Percentiles rank a stretch among this genome's conserved stretches.
phyloP scores from a whole-genome alignment of 2,113 vertebrate genomes.

The Chloropsis hardwickii region DNA sequence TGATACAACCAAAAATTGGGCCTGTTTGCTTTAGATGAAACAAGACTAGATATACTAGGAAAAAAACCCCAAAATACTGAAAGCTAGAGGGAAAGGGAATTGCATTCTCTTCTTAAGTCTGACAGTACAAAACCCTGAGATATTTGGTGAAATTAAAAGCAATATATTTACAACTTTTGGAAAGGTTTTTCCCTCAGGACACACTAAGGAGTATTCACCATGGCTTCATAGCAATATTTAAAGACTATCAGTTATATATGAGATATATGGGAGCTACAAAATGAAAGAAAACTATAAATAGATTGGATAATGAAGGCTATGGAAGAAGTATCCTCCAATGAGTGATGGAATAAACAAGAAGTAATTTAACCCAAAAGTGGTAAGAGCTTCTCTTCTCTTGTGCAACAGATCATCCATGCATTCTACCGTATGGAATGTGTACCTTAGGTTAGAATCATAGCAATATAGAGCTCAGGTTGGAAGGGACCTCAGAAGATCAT shows the following conservation, averaged over 20 bases:
- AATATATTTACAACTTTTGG: neutral
- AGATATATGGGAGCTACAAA: neutral
- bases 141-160: neutral
- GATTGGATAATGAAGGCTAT: neutral
- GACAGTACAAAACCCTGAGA: neutral
- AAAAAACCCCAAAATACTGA: neutral
- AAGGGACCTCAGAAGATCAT: neutral
- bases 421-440: neutral
- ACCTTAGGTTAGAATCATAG: neutral
- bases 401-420: neutral
- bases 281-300: neutral
- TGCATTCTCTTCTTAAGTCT: neutral
- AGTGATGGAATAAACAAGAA: neutral
- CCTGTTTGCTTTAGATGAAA: neutral
- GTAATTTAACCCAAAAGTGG: neutral
- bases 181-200: neutral
- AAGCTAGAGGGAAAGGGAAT: neutral
- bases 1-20: neutral
- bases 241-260: neutral
- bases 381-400: neutral
- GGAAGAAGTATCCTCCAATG: neutral
- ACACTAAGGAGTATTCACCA: neutral
- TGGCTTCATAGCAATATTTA: neutral
- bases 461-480: neutral
- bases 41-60: neutral